Base-by-base conservation (phyloP, 2,113 vertebrate genomes). In the Etheostoma cragini region DNA sequence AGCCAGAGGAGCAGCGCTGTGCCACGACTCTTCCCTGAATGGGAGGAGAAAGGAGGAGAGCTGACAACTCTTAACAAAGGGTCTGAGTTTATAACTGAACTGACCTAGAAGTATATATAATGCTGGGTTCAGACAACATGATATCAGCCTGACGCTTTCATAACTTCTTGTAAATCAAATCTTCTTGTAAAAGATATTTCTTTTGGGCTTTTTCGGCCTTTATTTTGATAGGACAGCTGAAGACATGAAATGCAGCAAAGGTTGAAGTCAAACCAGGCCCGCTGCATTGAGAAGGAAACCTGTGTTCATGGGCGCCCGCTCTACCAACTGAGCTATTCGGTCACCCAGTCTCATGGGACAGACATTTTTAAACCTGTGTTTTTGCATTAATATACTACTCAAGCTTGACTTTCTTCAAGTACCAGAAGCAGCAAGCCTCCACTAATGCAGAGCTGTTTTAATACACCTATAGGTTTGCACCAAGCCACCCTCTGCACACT, bases 1-100 rank as follows among this genome's bases (percentile, higher is more conserved):
- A 79, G 81, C 52, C 35, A 53, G 81, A 73, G 33, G 52, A 76
- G 72, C 67, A 66, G 22, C 10, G 7, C 21, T 65, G 38, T 53
- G 50, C 49, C 35, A 47, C 24, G 0, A 49, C 63, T 57, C 52
- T 11, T 72, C 30, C 26, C 46, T 74, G 62, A 74, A 78, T 42
- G 57, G 49, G 38, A 72, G 35, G 35, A 38, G 26, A 22, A 54
- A 80, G 54, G 75, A 56, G 38, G 12, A 49, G 17, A 67, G 66
- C 19, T 60, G 53, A 72, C 26, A 30, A 14, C 47, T 57, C 8
- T 47, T 17, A 33, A 38, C 42, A 78, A 76, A 53, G 35, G 65
- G 50, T 56, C 19, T 30, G 17, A 61, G 10, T 2, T 53, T 72
- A 53, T 21, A 19, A 26, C 35, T 26, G 19, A 49, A 14, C 1